These are phyloP conservation scores for Psix sp. DNA, from an alignment of 1,140 invertebrate species.

Conservation along the genomic window DNA sequence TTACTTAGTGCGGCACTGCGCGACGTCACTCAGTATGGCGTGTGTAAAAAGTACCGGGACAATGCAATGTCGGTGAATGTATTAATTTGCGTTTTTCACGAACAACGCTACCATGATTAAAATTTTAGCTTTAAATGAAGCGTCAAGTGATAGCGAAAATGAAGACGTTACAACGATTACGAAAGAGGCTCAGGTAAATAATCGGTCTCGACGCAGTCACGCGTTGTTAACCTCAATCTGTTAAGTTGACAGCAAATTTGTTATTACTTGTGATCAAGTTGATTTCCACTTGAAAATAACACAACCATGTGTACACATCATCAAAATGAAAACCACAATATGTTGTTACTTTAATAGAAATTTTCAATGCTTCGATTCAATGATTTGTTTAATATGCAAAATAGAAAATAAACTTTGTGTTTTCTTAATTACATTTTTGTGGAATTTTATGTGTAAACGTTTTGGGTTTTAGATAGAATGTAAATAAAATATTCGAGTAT, in stretches of 20 bases:
- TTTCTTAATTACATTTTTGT: no score
- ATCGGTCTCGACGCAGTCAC: not conserved
- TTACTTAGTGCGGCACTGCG: not conserved
- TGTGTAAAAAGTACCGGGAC: slow-evolving; percentile 30
- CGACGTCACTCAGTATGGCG: slow-evolving; percentile 26
- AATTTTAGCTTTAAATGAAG: slow-evolving; percentile 83
- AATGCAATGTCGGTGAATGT: slow-evolving; percentile 25
- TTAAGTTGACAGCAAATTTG: slow-evolving; percentile 15
- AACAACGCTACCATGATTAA: slow-evolving; percentile 79
- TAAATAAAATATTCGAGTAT: no score
- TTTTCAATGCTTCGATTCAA: no score
- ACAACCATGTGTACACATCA: no score
- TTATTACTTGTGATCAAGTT: not conserved
- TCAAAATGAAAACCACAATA: no score
- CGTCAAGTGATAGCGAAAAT: slow-evolving; percentile 78
- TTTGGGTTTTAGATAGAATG: no score
- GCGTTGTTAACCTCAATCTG: slow-evolving; percentile 11
- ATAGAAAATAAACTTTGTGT: no score
- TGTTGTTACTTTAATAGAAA: no score
- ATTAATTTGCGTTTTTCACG: slow-evolving; percentile 18
- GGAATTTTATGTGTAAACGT: no score
- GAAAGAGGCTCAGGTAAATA: slow-evolving; percentile 81
- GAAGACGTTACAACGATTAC: slow-evolving; percentile 79
- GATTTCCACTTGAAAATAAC: no score
- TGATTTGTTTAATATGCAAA: no score